Percentiles rank a stretch among this genome's conserved stretches.
These are phyloP conservation scores for Acrobasis suavella DNA, from an alignment of 2,888 invertebrate species.

Conservation along the genomic window DNA sequence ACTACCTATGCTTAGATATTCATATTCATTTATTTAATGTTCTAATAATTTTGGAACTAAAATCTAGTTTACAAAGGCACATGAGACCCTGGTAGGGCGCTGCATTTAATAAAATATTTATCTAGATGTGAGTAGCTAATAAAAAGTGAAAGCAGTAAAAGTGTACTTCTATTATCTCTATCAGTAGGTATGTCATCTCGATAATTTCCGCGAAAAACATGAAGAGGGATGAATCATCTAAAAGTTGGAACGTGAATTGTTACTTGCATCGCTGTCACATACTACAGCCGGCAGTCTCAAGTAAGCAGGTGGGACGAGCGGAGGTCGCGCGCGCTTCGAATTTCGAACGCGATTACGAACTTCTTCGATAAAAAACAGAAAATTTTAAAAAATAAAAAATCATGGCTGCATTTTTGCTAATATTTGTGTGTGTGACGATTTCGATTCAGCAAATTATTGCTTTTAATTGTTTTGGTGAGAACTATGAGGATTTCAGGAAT, in stretches of 20 bases:
- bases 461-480: constrained; percentile 41
- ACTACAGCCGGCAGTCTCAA: background rate
- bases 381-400: constrained; percentile 37
- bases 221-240: constrained; percentile 11
- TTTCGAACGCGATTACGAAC: constrained; percentile 5
- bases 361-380: background rate
- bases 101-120: too few species aligned
- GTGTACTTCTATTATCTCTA: too few species aligned
- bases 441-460: constrained; percentile 54
- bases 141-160: too few species aligned
- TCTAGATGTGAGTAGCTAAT: too few species aligned
- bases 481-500: constrained; percentile 37
- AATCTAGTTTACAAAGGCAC: too few species aligned
- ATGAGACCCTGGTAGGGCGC: too few species aligned
- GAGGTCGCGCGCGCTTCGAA: constrained; percentile 3
- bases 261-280: too few species aligned
- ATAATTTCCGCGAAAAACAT: constrained; percentile 12
- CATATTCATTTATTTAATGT: too few species aligned
- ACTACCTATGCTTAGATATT: too few species aligned
- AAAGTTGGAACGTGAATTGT: background rate
- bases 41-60: too few species aligned
- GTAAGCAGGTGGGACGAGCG: background rate
- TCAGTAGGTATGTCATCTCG: background rate
- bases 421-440: constrained; percentile 56
- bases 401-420: constrained; percentile 58